Base-by-base conservation (phyloP, 2,113 vertebrate species). In the Sisor rabdophorus region DNA sequence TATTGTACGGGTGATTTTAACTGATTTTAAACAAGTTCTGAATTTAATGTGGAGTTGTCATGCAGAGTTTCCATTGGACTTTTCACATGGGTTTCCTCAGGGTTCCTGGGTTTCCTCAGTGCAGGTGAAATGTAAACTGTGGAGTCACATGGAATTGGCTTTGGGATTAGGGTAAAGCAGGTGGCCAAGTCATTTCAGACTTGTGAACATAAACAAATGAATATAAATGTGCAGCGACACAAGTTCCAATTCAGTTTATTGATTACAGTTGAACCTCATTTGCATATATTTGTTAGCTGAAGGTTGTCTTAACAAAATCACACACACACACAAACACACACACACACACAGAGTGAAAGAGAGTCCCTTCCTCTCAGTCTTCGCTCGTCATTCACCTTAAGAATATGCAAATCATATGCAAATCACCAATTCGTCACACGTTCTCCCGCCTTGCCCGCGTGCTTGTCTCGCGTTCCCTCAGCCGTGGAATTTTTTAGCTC, bases 401-500 rank as follows among this genome's bases (percentile, higher is more conserved):
- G 4, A 24, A 61, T 61, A 74, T 52, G 26, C 24, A 74, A 74
- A 74, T 61, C 5, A 48, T 50, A 90, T 90, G 88, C 88, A 89
- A 90, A 90, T 89, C 87, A 87, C 47, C 11, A 22, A 28, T 2
- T 44, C 24, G 40, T 47, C 71, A 52, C 44, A 52, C 72, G 17
- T 13, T 22, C 72, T 87, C 86, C 89, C 82, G 86, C 89, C 83
- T 85, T 85, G 87, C 87, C 81, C 85, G 88, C 84, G 84, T 80
- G 85, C 84, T 87, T 89, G 87, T 75, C 88, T 83, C 88, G 89
- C 86, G 79, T 86, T 83, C 89, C 90, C 88, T 87, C 80, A 84
- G 85, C 81, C 74, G 67, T 54, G 73, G 87, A 88, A 84, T 89
- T 81, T 89, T 84, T 88, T 26, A 28, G 89, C 89, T 87, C 89